These are phyloP conservation scores for Papilio polytes DNA, from an alignment of 1,140 invertebrate genomes.

Conservation along the genomic window DNA sequence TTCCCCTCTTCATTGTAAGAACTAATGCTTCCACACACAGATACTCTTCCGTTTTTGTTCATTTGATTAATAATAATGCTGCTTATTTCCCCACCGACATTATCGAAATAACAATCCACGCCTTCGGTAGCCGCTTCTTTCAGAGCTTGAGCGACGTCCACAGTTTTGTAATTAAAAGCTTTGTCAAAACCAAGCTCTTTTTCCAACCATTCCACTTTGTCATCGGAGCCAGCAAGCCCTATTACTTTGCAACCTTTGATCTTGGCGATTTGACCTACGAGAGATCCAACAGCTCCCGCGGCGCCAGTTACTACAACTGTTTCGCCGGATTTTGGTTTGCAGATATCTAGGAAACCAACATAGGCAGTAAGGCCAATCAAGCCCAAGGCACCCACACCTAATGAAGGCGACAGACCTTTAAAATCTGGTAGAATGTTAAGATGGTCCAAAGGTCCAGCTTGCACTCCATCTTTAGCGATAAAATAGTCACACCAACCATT, in stretches of 20 bases:
- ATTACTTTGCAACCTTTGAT: constrained; percentile 88
- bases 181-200: constrained; percentile 87
- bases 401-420: constrained; percentile 49
- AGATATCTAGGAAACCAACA: constrained; percentile 86
- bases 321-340: constrained; percentile 83
- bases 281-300: constrained; percentile 88
- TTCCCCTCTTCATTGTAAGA: constrained; percentile 63
- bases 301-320: constrained; percentile 87
- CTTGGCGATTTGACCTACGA: constrained; percentile 91
- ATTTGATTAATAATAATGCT: constrained; percentile 84
- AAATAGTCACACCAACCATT: constrained; percentile 85
- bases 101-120: constrained; percentile 86
- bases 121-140: constrained; percentile 86
- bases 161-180: constrained; percentile 89
- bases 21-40: constrained; percentile 85
- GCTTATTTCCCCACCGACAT: constrained; percentile 87
- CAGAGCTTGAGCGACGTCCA: constrained; percentile 83
- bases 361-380: constrained; percentile 86
- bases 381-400: constrained; percentile 53
- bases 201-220: constrained; percentile 88
- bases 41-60: constrained; percentile 83
- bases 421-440: constrained; percentile 53
- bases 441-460: neutral
- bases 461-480: constrained; percentile 64
- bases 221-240: constrained; percentile 89